phyloP scores from a whole-genome alignment of 92 coral and sea anemone genomes.

The Nematostella vectensis region DNA sequence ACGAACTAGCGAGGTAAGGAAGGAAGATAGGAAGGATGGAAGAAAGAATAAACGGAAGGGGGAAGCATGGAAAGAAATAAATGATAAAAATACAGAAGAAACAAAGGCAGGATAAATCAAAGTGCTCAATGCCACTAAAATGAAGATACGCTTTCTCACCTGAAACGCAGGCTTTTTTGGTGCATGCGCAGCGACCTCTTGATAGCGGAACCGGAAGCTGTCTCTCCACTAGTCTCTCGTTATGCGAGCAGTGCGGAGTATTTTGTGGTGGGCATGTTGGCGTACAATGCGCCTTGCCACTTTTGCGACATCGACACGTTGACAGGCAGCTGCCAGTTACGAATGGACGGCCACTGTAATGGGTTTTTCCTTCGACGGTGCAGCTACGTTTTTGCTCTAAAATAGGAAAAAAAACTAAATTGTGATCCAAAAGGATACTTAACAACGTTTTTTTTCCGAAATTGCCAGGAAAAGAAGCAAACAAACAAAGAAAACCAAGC shows the following conservation, averaged over 20 bases:
- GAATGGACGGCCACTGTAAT: conserved; percentile 41
- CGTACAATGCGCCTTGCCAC: conserved; percentile 41
- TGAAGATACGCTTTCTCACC: too few species aligned
- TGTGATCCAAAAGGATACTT: too few species aligned
- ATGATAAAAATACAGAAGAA: too few species aligned
- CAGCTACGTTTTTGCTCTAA: conserved; percentile 29
- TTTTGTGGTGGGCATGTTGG: conserved; percentile 42
- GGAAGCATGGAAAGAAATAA: not conserved
- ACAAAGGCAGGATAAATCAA: too few species aligned
- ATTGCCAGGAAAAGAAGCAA: too few species aligned
- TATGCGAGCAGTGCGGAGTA: conserved; percentile 21
- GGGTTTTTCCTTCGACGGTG: conserved; percentile 36
- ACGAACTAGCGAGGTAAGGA: not conserved
- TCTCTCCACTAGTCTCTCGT: conserved; percentile 20
- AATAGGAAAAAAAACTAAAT: not conserved
- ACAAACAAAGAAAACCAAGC: not conserved
- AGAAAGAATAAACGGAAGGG: not conserved
- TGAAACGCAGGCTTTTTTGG: conserved; percentile 24
- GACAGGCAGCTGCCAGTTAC: conserved; percentile 55
- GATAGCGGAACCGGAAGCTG: conserved; percentile 21
- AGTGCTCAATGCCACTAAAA: too few species aligned
- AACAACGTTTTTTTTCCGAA: too few species aligned
- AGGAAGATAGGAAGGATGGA: not conserved
- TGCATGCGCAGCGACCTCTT: conserved; percentile 52
- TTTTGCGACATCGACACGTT: conserved; percentile 65